Percentiles rank a stretch among this genome's conserved stretches.
Conservation (phyloP, 2,797 vertebrate species). For the Mus spretus region DNA sequence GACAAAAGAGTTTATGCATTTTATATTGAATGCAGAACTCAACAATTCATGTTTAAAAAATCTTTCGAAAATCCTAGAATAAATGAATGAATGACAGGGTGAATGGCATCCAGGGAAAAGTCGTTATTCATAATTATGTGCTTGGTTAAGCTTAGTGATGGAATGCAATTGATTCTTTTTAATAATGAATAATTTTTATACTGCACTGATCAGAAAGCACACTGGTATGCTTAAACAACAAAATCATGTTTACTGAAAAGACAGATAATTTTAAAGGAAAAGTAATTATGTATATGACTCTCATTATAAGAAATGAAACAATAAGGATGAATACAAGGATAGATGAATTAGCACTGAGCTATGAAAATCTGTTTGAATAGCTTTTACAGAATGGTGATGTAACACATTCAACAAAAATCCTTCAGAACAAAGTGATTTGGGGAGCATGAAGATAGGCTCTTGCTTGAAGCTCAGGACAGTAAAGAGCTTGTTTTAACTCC, state of each 20-base stretch:
- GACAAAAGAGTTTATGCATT: background rate
- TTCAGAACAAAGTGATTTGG: background rate
- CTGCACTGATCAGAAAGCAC: constrained; percentile 22
- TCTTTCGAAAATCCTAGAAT: background rate
- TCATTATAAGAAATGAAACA: background rate
- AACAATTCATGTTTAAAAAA: background rate
- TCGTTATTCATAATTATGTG: background rate
- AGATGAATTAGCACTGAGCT: background rate
- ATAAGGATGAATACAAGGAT: background rate
- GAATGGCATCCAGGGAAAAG: background rate
- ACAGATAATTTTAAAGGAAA: constrained; percentile 21
- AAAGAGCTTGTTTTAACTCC: background rate
- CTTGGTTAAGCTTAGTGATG: constrained; percentile 35
- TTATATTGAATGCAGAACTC: background rate
- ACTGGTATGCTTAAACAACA: background rate
- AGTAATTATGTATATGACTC: background rate
- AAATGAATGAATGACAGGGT: background rate
- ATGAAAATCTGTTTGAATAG: background rate
- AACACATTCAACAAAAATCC: background rate
- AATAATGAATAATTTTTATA: constrained; percentile 29
- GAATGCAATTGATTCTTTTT: constrained; percentile 32
- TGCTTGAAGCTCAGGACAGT: background rate
- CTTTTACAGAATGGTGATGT: background rate
- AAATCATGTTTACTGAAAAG: constrained; percentile 18
- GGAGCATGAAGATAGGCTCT: background rate